phyloP scores from a whole-genome alignment of 2,113 vertebrate genomes.

The Indicator maculatus region DNA sequence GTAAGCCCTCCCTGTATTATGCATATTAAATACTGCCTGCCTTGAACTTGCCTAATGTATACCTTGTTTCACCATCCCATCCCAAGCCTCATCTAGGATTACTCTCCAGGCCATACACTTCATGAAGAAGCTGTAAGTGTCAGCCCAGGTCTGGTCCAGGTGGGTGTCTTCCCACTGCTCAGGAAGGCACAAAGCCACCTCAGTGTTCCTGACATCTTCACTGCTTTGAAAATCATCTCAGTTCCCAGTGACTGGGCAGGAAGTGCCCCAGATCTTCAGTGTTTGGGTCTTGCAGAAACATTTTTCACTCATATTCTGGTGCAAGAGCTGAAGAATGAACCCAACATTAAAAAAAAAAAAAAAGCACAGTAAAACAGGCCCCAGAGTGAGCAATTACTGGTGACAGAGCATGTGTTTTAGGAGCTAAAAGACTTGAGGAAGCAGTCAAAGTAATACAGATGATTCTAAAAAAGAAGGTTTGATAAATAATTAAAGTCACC shows the following conservation, averaged over 20 bases:
- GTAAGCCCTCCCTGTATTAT: background rate
- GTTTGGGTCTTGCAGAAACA: background rate
- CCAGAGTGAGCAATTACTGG: background rate
- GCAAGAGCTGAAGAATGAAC: background rate
- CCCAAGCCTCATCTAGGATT: background rate
- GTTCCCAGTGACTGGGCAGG: background rate
- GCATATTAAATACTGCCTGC: background rate
- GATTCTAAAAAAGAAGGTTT: background rate
- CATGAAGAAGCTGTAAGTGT: background rate
- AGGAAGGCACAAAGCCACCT: background rate
- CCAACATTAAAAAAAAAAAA: background rate
- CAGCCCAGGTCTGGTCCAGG: background rate
- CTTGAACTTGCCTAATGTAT: conserved; percentile 3
- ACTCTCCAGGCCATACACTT: background rate
- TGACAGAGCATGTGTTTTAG: background rate
- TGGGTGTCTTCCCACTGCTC: background rate
- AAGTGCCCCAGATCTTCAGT: background rate
- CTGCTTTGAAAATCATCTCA: background rate
- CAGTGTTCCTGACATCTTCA: background rate
- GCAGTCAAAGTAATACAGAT: background rate
- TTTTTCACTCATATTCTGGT: background rate
- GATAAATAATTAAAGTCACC: background rate
- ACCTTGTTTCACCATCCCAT: background rate
- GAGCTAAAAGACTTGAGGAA: background rate
- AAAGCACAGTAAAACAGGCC: background rate